Evolutionary conservation across 2,113 vertebrate species (phyloP).

Genomic region (Azemiops feae): DNA sequence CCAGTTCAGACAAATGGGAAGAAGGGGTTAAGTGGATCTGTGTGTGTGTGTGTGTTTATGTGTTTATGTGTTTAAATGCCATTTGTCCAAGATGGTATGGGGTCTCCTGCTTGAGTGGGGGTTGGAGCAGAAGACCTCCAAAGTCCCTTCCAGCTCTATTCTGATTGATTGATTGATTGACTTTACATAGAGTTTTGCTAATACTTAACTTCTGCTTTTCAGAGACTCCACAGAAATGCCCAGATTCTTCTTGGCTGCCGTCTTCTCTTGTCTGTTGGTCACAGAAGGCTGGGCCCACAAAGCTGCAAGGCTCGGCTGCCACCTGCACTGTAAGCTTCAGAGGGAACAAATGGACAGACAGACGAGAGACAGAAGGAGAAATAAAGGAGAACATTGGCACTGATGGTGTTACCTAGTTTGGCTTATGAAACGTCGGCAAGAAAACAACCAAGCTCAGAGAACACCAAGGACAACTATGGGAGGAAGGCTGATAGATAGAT

Average conservation of each 20-base stretch:
- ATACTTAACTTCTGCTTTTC: background rate
- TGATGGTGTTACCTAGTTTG: background rate
- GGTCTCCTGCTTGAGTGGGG: too few relatives aligned
- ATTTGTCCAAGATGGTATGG: too few relatives aligned
- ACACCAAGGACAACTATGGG: too few relatives aligned
- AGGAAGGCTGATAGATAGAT: too few relatives aligned
- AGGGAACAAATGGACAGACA: background rate
- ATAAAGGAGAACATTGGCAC: background rate
- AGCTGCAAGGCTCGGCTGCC: constrained; percentile 74
- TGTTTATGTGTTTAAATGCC: too few relatives aligned
- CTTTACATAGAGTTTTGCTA: background rate
- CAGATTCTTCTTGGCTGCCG: constrained; percentile 22
- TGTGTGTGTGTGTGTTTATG: background rate
- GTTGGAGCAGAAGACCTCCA: too few relatives aligned
- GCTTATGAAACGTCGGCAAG: background rate
- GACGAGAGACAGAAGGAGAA: background rate
- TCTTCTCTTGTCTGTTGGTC: constrained; percentile 52
- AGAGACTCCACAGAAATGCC: constrained; percentile 65
- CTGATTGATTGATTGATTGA: too few relatives aligned
- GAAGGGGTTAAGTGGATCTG: background rate
- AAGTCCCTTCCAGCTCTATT: too few relatives aligned
- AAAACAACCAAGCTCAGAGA: too few relatives aligned
- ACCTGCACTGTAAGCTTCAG: constrained; percentile 76
- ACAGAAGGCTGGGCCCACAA: constrained; percentile 60
- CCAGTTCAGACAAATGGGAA: background rate